These are phyloP conservation scores for Corvus hawaiiensis DNA, from an alignment of 2,113 vertebrate species.

Conservation along the genomic window DNA sequence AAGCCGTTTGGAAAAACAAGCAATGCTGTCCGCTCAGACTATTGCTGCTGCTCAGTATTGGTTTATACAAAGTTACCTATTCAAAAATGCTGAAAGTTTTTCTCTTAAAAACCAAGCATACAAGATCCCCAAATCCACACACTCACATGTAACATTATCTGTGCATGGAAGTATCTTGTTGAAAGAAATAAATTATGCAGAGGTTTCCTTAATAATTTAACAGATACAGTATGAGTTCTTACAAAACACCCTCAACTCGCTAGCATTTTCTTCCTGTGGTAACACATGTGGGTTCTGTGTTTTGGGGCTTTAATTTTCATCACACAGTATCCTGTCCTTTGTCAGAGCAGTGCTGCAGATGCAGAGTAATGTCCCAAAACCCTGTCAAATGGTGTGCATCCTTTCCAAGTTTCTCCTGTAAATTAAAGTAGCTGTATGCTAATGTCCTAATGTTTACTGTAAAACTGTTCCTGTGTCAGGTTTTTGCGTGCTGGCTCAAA, in stretches of 20 bases:
- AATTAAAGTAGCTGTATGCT: not conserved
- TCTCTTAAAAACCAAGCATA: not conserved
- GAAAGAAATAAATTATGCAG: conserved; percentile 40
- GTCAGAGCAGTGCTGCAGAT: not conserved
- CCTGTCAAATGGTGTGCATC: not conserved
- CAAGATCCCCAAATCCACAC: not conserved
- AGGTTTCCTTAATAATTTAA: conserved; percentile 37
- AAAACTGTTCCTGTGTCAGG: not conserved
- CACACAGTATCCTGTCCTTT: not conserved
- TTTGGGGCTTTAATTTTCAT: not conserved
- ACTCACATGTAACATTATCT: not conserved
- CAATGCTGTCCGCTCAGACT: not conserved
- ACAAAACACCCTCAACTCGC: not conserved
- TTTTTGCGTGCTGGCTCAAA: too few species aligned
- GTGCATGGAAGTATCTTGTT: not conserved
- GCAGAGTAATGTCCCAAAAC: not conserved
- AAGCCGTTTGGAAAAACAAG: not conserved
- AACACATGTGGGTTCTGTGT: not conserved
- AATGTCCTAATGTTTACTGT: not conserved
- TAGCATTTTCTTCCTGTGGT: not conserved
- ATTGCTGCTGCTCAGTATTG: not conserved
- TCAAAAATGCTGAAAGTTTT: not conserved
- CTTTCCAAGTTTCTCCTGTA: not conserved
- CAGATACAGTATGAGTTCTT: not conserved
- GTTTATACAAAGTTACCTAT: not conserved